Evolutionary conservation across 92 coral and sea anemone genomes (phyloP), one percentile per base, ranked within the genome.

Genomic region (Chrysogorgia sp.): DNA sequence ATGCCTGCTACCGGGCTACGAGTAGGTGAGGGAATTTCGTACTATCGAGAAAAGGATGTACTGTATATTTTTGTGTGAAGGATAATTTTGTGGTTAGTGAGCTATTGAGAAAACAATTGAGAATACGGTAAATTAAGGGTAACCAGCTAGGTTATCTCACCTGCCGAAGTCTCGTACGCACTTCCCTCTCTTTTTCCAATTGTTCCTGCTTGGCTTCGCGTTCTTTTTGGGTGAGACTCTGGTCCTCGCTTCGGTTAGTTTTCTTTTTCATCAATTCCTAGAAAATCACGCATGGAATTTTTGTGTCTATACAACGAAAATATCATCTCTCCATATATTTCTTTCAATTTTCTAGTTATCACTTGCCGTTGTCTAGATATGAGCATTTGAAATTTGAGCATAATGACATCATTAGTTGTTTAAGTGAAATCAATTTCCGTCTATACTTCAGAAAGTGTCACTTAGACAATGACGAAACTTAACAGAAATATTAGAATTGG

Each of bases 251-350:
- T 19, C 82, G 85, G 33, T 81, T 76, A 41, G 79, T 72, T 86
- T 91, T 94, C 77, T 91, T 89, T 87, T 86, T 89, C 76, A 82
- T 89, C 24, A 83, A 61, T 58, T 90, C 90, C 98, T 94, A 83
- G 4, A 34, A 43, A 24, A 64, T 14, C 22, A 58, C 1, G 24
- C 24, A 14, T 12, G 29, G 64, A 29, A 30, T 4, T 63, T 29
- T 29, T 63, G 24, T 25, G 0, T 66, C 40, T 52, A 66, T 0
- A 34, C 1, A 7, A 34, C n/a, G n/a, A n/a, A n/a, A n/a, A n/a
- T n/a, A n/a, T n/a, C n/a, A n/a, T n/a, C n/a, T n/a, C n/a, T n/a
- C n/a, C n/a, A n/a, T n/a, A n/a, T n/a, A n/a, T n/a, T n/a, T n/a
- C n/a, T n/a, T n/a, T n/a, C n/a, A n/a, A n/a, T n/a, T n/a, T n/a